Percentiles rank a stretch among this genome's conserved stretches.
Evolutionary conservation across 2,113 vertebrate species (phyloP).

Genomic region (Erythrocebus patas): DNA sequence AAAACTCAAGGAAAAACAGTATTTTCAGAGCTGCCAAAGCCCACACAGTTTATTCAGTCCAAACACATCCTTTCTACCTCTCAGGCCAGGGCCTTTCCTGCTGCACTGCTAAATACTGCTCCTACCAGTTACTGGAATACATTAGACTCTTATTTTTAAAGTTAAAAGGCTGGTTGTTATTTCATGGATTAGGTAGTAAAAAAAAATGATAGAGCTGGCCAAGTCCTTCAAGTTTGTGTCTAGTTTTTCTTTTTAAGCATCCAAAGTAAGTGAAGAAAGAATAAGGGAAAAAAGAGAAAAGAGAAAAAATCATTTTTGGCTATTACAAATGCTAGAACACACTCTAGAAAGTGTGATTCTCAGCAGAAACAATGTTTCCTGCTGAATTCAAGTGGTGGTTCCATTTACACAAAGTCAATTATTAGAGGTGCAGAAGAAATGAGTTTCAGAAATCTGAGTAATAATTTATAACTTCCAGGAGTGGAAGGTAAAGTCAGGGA

Average conservation of each 20-base stretch:
- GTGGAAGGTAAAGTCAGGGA: not conserved
- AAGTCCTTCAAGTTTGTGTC: slow-evolving; percentile 22
- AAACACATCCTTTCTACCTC: slow-evolving; percentile 11
- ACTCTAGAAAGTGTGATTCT: slow-evolving; percentile 43
- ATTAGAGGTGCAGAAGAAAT: slow-evolving; percentile 50
- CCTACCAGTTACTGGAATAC: not conserved
- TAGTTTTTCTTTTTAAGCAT: slow-evolving; percentile 11
- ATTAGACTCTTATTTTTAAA: slow-evolving; percentile 42
- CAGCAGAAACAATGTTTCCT: not conserved
- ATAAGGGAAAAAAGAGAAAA: not conserved
- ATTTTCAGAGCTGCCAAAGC: not conserved
- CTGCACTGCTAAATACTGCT: slow-evolving; percentile 22
- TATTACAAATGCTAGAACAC: slow-evolving; percentile 22
- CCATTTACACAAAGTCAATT: slow-evolving; percentile 44
- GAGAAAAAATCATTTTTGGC: not conserved
- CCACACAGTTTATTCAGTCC: not conserved
- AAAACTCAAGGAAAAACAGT: slow-evolving; percentile 39
- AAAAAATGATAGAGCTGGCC: not conserved
- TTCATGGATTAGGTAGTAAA: not conserved
- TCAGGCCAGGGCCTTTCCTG: not conserved
- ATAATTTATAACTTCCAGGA: not conserved
- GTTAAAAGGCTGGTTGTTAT: slow-evolving; percentile 28
- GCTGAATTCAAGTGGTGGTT: slow-evolving; percentile 31
- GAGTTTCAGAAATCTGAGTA: slow-evolving; percentile 1
- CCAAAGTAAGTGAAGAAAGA: not conserved